Conservation (phyloP, 2,797 vertebrate genomes). For the Steatocranus sp. region DNA sequence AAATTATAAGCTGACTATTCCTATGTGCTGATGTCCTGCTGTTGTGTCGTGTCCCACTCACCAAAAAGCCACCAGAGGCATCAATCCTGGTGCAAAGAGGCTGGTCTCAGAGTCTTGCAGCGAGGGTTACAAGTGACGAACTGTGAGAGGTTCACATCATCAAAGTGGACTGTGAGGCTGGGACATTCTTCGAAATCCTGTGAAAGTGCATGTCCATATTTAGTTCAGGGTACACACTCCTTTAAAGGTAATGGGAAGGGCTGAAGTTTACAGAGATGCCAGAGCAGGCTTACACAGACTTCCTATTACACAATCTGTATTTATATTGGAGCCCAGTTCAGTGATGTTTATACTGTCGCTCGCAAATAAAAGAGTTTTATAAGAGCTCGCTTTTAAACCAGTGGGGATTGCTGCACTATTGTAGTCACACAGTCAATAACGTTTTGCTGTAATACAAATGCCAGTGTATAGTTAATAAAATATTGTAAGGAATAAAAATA, state of each 20-base stretch:
- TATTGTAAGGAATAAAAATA: not conserved
- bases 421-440: not conserved
- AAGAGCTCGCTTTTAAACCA: not conserved
- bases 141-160: conserved; percentile 72
- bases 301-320: conserved; percentile 59
- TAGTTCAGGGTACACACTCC: conserved; percentile 91
- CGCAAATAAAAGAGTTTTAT: not conserved
- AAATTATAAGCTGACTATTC: conserved; percentile 1
- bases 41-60: conserved; percentile 30
- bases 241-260: conserved; percentile 96
- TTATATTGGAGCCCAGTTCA: conserved; percentile 20
- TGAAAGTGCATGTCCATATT: conserved; percentile 97
- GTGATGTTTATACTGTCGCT: not conserved
- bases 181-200: conserved; percentile 97
- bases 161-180: conserved; percentile 83
- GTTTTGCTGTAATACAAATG: not conserved
- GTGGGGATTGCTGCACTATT: fast-evolving
- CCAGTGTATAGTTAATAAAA: not conserved
- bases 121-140: conserved; percentile 62
- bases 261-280: conserved; percentile 68
- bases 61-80: conserved; percentile 48
- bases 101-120: conserved; percentile 37
- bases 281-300: conserved; percentile 56
- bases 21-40: conserved; percentile 28
- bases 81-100: conserved; percentile 51